Evolutionary conservation across 2,797 vertebrate species (phyloP), one percentile per base, ranked within the genome.

Genomic region (Anguilla marmorata): DNA sequence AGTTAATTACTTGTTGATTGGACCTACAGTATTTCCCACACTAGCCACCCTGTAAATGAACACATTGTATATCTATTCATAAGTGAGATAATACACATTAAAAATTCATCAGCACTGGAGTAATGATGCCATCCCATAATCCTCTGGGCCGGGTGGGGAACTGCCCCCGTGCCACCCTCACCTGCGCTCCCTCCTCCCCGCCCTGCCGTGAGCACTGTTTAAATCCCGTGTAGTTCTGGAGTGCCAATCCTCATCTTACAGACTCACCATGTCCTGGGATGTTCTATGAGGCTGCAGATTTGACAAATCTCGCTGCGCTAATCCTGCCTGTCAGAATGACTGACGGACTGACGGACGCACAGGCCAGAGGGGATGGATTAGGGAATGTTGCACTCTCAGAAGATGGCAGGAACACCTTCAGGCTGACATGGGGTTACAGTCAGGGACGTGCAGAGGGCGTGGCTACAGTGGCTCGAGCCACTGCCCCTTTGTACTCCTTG

Each of bases 191-290:
- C 21, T 63, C 52, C 56, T 52, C 58, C 79, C 50, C 30, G 21
- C 37, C 37, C 54, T 84, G 86, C 88, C 56, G 24, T 4, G 90
- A 86, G 84, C 76, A 52, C 30, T 0, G 16, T 16, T 37, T 93
- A 91, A 92, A 84, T 90, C 92, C 88, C 1, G 84, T 89, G 90
- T 94, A 93, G 93, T 94, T 92, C 41, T 89, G 87, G 92, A 89
- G 30, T 60, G 14, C 87, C 90, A 83, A 94, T 93, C 92, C 88
- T 12, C 21, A 1, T 30, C 87, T 94, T 92, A 95, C 88, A 90
- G 91, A 84, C 89, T 94, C 91, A 93, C 90, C 85, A 90, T 90
- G 89, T 82, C 88, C 87, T 90, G 86, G 63, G 41, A 63, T 88
- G 87, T 91, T 79, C 86, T 86, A 74, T 93, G 93, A 93, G 91